Percentiles rank a stretch among this genome's conserved stretches.
phyloP scores from a whole-genome alignment of 2,888 invertebrate genomes.

The Acheta domesticus region DNA sequence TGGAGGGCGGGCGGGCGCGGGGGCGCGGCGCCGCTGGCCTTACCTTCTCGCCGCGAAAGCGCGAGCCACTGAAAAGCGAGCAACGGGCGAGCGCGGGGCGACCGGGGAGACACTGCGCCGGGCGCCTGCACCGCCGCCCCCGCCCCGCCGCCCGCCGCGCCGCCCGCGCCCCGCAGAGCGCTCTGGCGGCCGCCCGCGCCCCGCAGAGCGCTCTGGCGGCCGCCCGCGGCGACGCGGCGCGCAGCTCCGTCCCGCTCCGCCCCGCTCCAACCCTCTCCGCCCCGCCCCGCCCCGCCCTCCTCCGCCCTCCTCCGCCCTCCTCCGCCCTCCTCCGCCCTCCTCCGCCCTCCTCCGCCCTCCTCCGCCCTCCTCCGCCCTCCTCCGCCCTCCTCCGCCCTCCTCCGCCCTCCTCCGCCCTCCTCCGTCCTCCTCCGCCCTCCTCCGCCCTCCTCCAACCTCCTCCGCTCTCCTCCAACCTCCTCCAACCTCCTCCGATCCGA shows the following conservation, averaged over 20 bases:
- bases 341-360: too few relatives aligned
- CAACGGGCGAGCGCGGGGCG: background rate
- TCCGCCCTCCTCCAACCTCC: too few relatives aligned
- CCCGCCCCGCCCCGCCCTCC: too few relatives aligned
- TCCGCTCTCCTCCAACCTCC: too few relatives aligned
- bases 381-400: too few relatives aligned
- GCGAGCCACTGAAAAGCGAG: background rate
- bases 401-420: too few relatives aligned
- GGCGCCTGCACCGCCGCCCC: background rate
- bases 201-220: background rate
- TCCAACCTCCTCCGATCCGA: too few relatives aligned
- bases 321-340: accelerated
- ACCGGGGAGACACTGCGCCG: background rate
- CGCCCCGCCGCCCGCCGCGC: background rate
- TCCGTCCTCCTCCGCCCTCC: too few relatives aligned
- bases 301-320: too few relatives aligned
- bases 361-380: too few relatives aligned
- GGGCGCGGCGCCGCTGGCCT: background rate
- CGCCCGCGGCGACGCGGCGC: background rate
- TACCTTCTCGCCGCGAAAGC: slow-evolving; percentile 2
- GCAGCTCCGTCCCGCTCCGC: background rate
- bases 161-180: background rate
- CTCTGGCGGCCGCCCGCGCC: background rate
- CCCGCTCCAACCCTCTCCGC: too few relatives aligned
- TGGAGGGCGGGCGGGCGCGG: background rate